A percentile compares a stretch with the other conserved stretches of the same genome.
Evolutionary conservation across 1,140 invertebrate genomes (phyloP).

Genomic region (Drosophila subobscura): DNA sequence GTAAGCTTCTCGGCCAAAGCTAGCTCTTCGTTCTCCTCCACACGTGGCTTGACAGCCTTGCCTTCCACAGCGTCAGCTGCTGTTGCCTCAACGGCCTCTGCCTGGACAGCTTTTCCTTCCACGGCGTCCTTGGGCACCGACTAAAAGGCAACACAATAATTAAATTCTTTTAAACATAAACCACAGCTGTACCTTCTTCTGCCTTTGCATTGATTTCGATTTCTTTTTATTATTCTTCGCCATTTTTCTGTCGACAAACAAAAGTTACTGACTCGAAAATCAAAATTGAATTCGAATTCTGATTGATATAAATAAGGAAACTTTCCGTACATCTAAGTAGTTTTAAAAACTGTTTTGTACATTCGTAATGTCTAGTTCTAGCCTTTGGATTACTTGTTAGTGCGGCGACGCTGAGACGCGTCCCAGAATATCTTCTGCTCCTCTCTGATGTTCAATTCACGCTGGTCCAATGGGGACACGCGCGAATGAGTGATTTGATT

Average conservation of each 20-base stretch:
- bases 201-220: neutral
- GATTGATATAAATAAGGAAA: neutral
- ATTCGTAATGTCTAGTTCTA: too few species aligned
- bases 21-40: too few species aligned
- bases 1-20: neutral
- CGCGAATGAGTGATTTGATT: too few species aligned
- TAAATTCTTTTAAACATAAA: neutral
- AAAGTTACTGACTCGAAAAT: neutral
- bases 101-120: neutral
- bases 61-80: neutral
- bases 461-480: too few species aligned
- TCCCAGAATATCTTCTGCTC: too few species aligned
- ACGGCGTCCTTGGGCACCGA: neutral
- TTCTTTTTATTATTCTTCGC: constrained; percentile 36
- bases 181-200: constrained; percentile 18
- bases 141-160: neutral
- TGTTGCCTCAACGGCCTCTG: too few species aligned
- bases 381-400: too few species aligned
- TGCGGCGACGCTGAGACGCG: too few species aligned
- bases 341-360: too few species aligned
- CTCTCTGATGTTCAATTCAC: too few species aligned
- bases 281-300: neutral
- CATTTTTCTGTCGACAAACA: constrained; percentile 19
- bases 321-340: too few species aligned
- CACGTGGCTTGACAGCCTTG: neutral